Evolutionary conservation across 2,888 invertebrate species (phyloP), one percentile per base, ranked within the genome.

Genomic region (Xestia xanthographa): DNA sequence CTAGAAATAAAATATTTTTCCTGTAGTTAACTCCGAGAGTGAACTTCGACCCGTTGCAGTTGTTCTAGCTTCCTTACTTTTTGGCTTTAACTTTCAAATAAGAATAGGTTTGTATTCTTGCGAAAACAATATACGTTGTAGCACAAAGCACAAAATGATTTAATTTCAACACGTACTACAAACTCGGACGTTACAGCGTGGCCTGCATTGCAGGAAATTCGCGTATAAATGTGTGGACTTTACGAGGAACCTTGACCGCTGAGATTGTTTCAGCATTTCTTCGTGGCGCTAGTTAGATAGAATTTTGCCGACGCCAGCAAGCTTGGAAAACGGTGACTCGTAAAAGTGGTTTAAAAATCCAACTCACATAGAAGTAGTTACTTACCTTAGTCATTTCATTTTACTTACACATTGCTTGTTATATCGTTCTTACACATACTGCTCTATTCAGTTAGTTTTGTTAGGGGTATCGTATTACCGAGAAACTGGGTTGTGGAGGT

Each of bases 161-260:
- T 63, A 60, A 74, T 43, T 75, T 34, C n/a, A 60, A 9, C 50
- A 60, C 45, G 45, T 60, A 34, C 6, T 58, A n/a, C 29, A 38
- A 50, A 43, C 43, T 66, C 26, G 26, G 8, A 43, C 45, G 3
- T 53, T 75, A 26, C 58, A 66, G 34, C 48, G 26, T 48, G 65
- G 11, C 5, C 58, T 58, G 41, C 26, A 60, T 45, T 82, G 29
- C 58, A 75, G 65, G n/a, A 77, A 74, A 74, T 50, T 66, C 38
- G 14, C 50, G 34, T n/a, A 60, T 14, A 38, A 81, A 62, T 77
- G n/a, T 62, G 66, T n/a, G n/a, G 20, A 53, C 14, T 80, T 63
- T 72, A 53, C 41, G 63, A 50, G 56, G 11, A 50, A 62, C 80
- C 81, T 77, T 80, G 77, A 60, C 60, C 60, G 4, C 29, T 45